phyloP scores from a whole-genome alignment of 2,797 vertebrate species.

The Epinephelus coioides region DNA sequence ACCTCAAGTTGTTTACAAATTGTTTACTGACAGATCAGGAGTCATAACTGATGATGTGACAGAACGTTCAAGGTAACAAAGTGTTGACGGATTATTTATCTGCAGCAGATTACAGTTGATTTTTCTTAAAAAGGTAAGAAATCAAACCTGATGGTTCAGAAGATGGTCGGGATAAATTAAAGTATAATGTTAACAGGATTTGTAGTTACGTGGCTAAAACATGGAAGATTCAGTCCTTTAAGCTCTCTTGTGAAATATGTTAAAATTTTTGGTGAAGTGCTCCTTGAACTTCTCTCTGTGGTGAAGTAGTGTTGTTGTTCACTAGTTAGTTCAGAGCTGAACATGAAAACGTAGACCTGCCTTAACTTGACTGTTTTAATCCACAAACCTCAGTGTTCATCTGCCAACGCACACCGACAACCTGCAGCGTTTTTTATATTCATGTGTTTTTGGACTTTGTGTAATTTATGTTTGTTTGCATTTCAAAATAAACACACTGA shows the following conservation, averaged over 20 bases:
- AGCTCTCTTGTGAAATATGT: not conserved
- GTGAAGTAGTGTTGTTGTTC: constrained; percentile 15
- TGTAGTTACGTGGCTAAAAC: not conserved
- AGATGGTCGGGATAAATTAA: not conserved
- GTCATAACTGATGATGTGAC: too few species aligned
- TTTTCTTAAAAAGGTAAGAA: not conserved
- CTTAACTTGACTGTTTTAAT: constrained; percentile 59
- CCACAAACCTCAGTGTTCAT: constrained; percentile 55
- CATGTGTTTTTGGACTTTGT: constrained; percentile 32
- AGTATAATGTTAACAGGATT: not conserved
- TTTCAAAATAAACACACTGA: constrained; percentile 49
- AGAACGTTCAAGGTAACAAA: not conserved
- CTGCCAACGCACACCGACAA: constrained; percentile 57
- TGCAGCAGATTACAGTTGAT: too few species aligned
- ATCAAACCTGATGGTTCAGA: not conserved
- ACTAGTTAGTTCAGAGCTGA: constrained; percentile 1
- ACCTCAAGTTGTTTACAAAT: constrained; percentile 27
- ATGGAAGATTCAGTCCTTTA: not conserved
- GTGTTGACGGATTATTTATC: not conserved
- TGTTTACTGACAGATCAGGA: constrained; percentile 2
- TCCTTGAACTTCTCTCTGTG: constrained; percentile 15
- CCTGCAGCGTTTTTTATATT: constrained; percentile 39
- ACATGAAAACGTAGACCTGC: constrained; percentile 51
- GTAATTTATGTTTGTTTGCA: constrained; percentile 44
- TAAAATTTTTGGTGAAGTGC: constrained; percentile 37